These are phyloP conservation scores for Zaprionus obscuricornis DNA, from an alignment of 2,888 invertebrate genomes.

Conservation along the genomic window DNA sequence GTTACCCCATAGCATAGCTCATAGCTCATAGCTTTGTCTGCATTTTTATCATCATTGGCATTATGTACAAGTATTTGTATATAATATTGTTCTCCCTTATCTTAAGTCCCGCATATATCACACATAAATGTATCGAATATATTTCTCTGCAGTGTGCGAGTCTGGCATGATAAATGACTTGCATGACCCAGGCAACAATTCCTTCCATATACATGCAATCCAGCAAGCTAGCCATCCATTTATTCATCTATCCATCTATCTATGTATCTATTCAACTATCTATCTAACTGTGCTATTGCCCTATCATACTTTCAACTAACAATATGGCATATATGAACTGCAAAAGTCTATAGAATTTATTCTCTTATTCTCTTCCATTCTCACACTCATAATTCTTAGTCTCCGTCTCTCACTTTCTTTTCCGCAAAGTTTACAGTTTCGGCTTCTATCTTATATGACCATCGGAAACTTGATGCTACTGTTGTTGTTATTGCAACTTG, in stretches of 20 bases:
- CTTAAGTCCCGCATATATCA: too few relatives aligned
- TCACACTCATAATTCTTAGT: too few relatives aligned
- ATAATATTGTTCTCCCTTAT: too few relatives aligned
- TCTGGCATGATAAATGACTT: constrained; percentile 53
- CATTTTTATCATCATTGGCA: too few relatives aligned
- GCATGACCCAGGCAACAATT: constrained; percentile 46
- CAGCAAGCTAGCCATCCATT: constrained; percentile 28
- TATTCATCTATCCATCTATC: constrained; percentile 29
- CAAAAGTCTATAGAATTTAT: constrained; percentile 21
- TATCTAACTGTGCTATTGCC: constrained; percentile 33
- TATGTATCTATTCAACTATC: constrained; percentile 26
- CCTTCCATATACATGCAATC: too few relatives aligned
- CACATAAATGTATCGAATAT: too few relatives aligned
- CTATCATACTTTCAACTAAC: constrained; percentile 27
- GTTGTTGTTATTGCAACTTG: constrained; percentile 65
- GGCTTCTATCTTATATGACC: constrained; percentile 55
- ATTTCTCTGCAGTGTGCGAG: constrained; percentile 31
- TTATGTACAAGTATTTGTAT: too few relatives aligned
- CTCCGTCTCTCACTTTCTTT: background rate
- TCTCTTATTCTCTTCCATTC: background rate
- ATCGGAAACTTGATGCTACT: constrained; percentile 59
- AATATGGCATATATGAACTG: constrained; percentile 44
- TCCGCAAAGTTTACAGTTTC: constrained; percentile 27
- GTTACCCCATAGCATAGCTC: too few relatives aligned
- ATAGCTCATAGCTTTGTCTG: background rate